phyloP scores from a whole-genome alignment of 2,888 invertebrate species.

The Minunthozetes semirufus region DNA sequence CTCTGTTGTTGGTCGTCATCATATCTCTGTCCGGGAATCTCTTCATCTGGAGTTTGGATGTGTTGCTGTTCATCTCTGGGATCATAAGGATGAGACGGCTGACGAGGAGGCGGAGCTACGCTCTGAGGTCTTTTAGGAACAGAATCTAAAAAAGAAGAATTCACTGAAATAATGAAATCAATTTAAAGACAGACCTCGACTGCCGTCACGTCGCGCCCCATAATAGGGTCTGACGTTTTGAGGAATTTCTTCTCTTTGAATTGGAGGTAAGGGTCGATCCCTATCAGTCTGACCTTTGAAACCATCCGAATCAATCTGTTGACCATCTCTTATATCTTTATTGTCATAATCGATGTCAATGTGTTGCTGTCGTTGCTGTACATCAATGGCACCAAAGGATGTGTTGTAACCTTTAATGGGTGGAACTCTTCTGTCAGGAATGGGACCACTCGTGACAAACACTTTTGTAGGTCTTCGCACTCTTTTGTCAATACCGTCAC shows the following conservation, averaged over 20 bases:
- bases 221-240: not conserved
- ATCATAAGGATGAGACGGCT: not conserved
- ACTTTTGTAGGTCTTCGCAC: conserved; percentile 8
- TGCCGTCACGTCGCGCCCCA: not conserved
- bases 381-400: not conserved
- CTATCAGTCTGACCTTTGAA: not conserved
- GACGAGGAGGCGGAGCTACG: not conserved
- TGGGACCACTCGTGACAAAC: not conserved
- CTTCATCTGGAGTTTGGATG: not conserved
- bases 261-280: not conserved
- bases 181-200: not conserved
- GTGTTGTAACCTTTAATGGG: not conserved
- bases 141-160: not conserved
- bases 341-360: not conserved
- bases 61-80: not conserved
- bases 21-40: not conserved
- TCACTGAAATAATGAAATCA: not conserved
- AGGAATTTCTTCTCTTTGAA: not conserved
- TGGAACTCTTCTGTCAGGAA: not conserved
- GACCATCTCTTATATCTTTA: not conserved
- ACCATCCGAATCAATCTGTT: not conserved
- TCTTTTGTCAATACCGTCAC: not conserved
- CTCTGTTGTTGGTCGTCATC: conserved; percentile 3
- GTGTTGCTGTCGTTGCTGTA: not conserved
- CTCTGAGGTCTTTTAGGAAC: not conserved